These are phyloP conservation scores for Eurois occulta DNA, from an alignment of 2,888 invertebrate genomes.

Conservation along the genomic window DNA sequence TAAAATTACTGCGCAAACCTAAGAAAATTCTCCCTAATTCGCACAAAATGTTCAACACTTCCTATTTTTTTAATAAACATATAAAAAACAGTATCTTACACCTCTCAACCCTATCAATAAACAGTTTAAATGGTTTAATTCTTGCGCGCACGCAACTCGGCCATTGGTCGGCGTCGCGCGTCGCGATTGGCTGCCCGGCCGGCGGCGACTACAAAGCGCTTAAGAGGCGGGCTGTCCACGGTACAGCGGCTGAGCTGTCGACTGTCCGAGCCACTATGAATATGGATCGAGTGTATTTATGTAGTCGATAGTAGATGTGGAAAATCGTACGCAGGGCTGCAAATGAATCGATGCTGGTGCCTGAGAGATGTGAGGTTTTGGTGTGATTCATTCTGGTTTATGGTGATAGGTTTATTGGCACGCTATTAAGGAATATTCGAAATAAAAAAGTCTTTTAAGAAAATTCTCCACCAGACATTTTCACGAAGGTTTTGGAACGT, in stretches of 20 bases:
- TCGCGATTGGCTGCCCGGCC: slow-evolving; percentile 81
- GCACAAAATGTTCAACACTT: no score
- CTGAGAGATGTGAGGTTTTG: slow-evolving; percentile 3
- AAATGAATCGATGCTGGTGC: slow-evolving; percentile 53
- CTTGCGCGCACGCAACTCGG: slow-evolving; percentile 80
- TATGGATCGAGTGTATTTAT: slow-evolving; percentile 80
- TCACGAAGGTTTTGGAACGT: no score
- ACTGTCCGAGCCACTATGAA: slow-evolving; percentile 83
- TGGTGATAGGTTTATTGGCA: not conserved
- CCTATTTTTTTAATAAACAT: slow-evolving; percentile 15
- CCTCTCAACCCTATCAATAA: slow-evolving; percentile 82
- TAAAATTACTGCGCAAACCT: not conserved
- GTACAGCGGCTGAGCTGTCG: slow-evolving; percentile 79
- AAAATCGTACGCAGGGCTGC: slow-evolving; percentile 61
- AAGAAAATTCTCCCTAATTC: not conserved
- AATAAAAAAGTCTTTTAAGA: not conserved
- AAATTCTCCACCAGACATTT: not conserved
- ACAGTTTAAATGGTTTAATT: slow-evolving; percentile 82
- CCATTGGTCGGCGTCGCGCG: slow-evolving; percentile 80
- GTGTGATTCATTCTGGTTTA: not conserved
- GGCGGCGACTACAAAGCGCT: slow-evolving; percentile 83
- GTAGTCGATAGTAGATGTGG: slow-evolving; percentile 58
- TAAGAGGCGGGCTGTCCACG: slow-evolving; percentile 84
- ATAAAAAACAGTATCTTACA: slow-evolving; percentile 44
- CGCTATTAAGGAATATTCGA: not conserved